Conservation (phyloP, 2,888 invertebrate species). For the Chesias legatella region DNA sequence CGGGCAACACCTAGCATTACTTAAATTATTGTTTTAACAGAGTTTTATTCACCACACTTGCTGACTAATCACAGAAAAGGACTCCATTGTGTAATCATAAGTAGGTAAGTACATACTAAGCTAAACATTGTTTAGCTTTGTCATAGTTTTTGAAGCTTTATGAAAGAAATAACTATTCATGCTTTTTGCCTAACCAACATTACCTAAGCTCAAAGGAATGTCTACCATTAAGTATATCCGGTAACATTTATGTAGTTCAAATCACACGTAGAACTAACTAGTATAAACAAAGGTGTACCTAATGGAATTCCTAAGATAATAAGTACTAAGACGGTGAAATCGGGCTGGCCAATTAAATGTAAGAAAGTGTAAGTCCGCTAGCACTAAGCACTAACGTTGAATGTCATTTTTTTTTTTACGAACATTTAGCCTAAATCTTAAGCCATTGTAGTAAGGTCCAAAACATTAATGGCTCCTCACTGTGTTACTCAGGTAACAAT, state of each 20-base stretch:
- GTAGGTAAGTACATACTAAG: too few relatives aligned
- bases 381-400: constrained; percentile 19
- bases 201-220: constrained; percentile 2
- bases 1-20: too few relatives aligned
- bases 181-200: neutral
- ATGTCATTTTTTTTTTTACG: constrained; percentile 6
- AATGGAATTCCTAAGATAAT: constrained; percentile 5
- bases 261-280: constrained; percentile 6
- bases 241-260: constrained; percentile 1
- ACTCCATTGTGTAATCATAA: too few relatives aligned
- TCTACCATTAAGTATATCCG: constrained; percentile 5
- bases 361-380: constrained; percentile 18
- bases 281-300: constrained; percentile 6
- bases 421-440: constrained; percentile 7
- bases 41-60: neutral
- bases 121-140: too few relatives aligned
- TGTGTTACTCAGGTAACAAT: constrained; percentile 26
- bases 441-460: constrained; percentile 14
- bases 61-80: too few relatives aligned
- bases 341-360: constrained; percentile 19
- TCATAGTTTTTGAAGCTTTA: too few relatives aligned
- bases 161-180: neutral
- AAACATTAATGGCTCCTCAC: constrained; percentile 8
- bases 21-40: too few relatives aligned
- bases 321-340: constrained; percentile 25